Conservation (phyloP, 2,113 vertebrate species). For the Colistium nudipinnis region DNA sequence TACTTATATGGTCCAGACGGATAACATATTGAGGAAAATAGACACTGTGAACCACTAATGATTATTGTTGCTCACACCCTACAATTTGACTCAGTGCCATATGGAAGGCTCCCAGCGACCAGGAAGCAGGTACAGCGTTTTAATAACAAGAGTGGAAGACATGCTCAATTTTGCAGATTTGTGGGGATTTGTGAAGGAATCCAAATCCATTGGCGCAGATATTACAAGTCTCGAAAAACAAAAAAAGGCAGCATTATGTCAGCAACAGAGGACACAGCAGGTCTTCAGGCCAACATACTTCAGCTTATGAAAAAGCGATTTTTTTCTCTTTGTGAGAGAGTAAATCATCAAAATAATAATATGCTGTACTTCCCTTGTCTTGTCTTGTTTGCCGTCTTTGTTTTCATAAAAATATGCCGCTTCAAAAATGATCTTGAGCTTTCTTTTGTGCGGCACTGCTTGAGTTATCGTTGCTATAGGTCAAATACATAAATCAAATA, state of each 20-base stretch:
- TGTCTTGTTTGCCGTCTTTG: too few species aligned
- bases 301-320: conserved; percentile 43
- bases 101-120: conserved; percentile 6
- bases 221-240: conserved; percentile 48
- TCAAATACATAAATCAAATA: neutral
- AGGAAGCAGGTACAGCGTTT: conserved; percentile 39
- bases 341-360: conserved; percentile 27
- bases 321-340: conserved; percentile 32
- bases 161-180: conserved; percentile 48
- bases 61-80: conserved; percentile 35
- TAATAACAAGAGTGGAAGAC: conserved; percentile 39
- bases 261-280: conserved; percentile 15
- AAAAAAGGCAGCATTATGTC: conserved; percentile 18
- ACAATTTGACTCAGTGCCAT: conserved; percentile 30
- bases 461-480: neutral
- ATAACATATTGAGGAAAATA: conserved; percentile 2
- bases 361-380: conserved; percentile 11
- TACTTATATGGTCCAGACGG: neutral
- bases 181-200: conserved; percentile 66
- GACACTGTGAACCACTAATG: conserved; percentile 25
- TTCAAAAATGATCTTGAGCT: conserved; percentile 23
- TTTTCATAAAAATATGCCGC: conserved; percentile 23
- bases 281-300: conserved; percentile 48
- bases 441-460: too few species aligned
- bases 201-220: conserved; percentile 50